These are phyloP conservation scores for Scarus forsteni DNA, from an alignment of 2,797 vertebrate genomes.

Conservation along the genomic window DNA sequence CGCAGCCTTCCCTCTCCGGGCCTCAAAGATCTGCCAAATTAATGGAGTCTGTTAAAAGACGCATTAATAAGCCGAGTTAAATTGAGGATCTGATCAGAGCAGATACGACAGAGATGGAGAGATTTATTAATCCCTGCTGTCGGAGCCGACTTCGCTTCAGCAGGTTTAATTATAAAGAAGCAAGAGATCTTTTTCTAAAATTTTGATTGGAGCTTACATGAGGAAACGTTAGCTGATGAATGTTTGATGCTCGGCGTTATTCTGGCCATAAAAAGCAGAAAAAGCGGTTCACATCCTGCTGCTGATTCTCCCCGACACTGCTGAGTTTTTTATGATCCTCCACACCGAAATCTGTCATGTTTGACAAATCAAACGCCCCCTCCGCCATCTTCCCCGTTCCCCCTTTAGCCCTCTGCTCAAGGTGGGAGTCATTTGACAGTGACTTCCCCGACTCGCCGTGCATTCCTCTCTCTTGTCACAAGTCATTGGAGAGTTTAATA, in stretches of 20 bases:
- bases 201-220: not conserved
- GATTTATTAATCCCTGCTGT: conserved; percentile 39
- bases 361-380: conserved; percentile 18
- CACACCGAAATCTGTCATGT: conserved; percentile 34
- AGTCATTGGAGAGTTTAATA: conserved; percentile 25
- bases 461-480: conserved; percentile 32
- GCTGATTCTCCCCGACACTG: conserved; percentile 12
- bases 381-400: not conserved
- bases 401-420: conserved; percentile 16
- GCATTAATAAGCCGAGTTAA: conserved; percentile 63
- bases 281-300: not conserved
- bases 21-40: conserved; percentile 63
- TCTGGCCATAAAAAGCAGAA: not conserved
- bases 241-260: not conserved
- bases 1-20: conserved; percentile 47
- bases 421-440: conserved; percentile 36
- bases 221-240: not conserved
- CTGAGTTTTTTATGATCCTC: conserved; percentile 3
- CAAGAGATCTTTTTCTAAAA: not conserved
- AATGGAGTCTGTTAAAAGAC: conserved; percentile 59
- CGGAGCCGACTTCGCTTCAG: conserved; percentile 21
- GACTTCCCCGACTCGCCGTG: conserved; percentile 2
- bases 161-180: conserved; percentile 32
- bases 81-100: conserved; percentile 45
- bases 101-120: conserved; percentile 19